Evolutionary conservation across 2,113 vertebrate genomes (phyloP), one percentile per base, ranked within the genome.

Genomic region (Hepsetus odoe): DNA sequence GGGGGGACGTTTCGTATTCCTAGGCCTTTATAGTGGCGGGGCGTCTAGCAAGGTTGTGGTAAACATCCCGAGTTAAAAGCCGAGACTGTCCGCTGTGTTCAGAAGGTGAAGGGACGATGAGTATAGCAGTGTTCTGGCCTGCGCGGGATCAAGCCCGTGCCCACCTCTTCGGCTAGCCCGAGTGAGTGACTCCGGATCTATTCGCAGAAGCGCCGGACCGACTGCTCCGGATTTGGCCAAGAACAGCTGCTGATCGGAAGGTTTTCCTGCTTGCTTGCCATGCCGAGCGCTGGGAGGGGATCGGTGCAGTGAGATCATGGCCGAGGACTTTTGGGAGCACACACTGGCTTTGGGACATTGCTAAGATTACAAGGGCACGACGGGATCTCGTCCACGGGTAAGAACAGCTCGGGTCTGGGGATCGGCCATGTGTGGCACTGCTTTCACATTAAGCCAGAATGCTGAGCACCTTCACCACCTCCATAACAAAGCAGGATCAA

Each of bases 321-420:
- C 87, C 80, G 87, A 88, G 73, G 87, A 88, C 74, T 88, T 85
- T 38, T 88, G 87, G 87, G 87, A 88, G 82, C 40, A 26, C 74
- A 35, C 74, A 76, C 28, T 71, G 77, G 77, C 71, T 83, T 83
- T 76, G 82, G 84, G 82, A 85, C 85, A 80, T 79, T 82, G 84
- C 79, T 85, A 84, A 84, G 82, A 85, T 81, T 82, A 86, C 82
- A 82, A 86, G 84, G 84, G 76, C 84, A 81, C 68, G 51, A 79
- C 76, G 74, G 72, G 82, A 84, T 84, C 71, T 75, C 76, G 69
- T 82, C 61, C 68, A 79, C 64, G 46, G 79, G 79, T 76, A 76
- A 81, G 72, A 49, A 9, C 61, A 10, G 30, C 6, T 4, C 20
- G 20, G 2, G 14, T 30, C 0, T 20, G 61, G 2, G 7, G n/a